These are phyloP conservation scores for Agriopis aurantiaria DNA, from an alignment of 2,888 invertebrate genomes.

Conservation along the genomic window DNA sequence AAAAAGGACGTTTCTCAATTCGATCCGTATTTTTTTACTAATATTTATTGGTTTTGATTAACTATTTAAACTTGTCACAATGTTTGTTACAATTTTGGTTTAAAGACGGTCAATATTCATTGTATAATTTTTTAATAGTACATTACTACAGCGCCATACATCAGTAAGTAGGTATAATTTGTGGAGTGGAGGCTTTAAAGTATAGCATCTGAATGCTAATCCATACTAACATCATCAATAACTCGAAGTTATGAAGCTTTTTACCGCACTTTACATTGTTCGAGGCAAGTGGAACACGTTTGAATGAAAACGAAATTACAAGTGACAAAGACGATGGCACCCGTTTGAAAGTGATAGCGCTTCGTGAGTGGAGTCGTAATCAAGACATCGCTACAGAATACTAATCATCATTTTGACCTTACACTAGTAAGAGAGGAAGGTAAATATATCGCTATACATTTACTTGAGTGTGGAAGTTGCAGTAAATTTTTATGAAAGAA, in stretches of 20 bases:
- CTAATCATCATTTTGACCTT: slow-evolving; percentile 68
- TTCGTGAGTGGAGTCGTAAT: slow-evolving; percentile 71
- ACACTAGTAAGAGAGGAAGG: slow-evolving; percentile 36
- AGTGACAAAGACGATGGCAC: slow-evolving; percentile 62
- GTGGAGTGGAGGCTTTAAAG: no score
- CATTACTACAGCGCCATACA: no score
- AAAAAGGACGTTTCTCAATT: no score
- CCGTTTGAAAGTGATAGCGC: slow-evolving; percentile 77
- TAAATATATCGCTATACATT: background rate
- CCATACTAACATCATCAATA: background rate
- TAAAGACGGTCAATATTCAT: no score
- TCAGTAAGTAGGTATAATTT: no score
- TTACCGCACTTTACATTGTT: slow-evolving; percentile 27
- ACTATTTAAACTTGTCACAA: no score
- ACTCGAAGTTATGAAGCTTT: slow-evolving; percentile 18
- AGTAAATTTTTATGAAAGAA: no score
- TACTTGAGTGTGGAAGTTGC: background rate
- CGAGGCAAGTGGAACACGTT: slow-evolving; percentile 56
- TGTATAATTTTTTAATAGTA: no score
- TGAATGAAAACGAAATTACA: slow-evolving; percentile 74
- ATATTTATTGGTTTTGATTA: background rate
- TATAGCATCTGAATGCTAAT: background rate
- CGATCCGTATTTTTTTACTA: no score
- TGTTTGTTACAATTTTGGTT: no score
- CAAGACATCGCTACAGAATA: slow-evolving; percentile 63